Evolutionary conservation across 2,888 invertebrate genomes (phyloP).

Genomic region (Apotomis capreana): DNA sequence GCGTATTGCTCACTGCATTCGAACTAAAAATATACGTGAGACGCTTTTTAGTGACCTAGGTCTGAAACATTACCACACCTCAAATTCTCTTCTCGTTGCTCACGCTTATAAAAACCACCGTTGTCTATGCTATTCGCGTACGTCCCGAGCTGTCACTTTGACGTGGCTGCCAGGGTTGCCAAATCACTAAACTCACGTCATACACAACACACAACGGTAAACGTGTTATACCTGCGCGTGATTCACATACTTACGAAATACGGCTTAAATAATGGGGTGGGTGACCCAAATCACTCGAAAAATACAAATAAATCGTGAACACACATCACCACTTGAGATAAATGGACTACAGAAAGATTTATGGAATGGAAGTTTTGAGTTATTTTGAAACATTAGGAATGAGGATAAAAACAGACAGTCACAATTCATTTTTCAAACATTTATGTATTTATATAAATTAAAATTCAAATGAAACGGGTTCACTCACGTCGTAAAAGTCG

Average conservation of each 20-base stretch:
- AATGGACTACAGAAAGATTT: conserved; percentile 19
- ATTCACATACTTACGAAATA: conserved; percentile 33
- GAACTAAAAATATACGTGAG: no score
- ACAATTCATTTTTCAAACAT: no score
- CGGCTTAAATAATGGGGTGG: conserved; percentile 35
- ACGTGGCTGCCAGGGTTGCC: conserved; percentile 17
- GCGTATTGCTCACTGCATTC: no score
- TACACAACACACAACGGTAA: conserved; percentile 25
- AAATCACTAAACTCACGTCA: conserved; percentile 17
- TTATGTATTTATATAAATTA: no score
- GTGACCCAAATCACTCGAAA: conserved; percentile 24
- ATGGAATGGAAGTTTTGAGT: conserved; percentile 5
- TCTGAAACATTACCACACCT: conserved; percentile 5
- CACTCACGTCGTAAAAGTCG: no score
- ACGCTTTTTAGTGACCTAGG: no score
- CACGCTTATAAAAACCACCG: conserved; percentile 10
- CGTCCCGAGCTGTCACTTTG: conserved; percentile 16
- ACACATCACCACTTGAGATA: conserved; percentile 27
- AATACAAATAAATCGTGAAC: conserved; percentile 26
- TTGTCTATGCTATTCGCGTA: conserved; percentile 34
- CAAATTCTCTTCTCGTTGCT: conserved; percentile 11
- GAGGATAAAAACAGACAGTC: not conserved
- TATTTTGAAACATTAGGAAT: conserved; percentile 1
- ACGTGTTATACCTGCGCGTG: conserved; percentile 21
- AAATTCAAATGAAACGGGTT: no score